Percentiles rank a stretch among this genome's conserved stretches.
Evolutionary conservation across 2,888 invertebrate species (phyloP).

Genomic region (Belgica antarctica): DNA sequence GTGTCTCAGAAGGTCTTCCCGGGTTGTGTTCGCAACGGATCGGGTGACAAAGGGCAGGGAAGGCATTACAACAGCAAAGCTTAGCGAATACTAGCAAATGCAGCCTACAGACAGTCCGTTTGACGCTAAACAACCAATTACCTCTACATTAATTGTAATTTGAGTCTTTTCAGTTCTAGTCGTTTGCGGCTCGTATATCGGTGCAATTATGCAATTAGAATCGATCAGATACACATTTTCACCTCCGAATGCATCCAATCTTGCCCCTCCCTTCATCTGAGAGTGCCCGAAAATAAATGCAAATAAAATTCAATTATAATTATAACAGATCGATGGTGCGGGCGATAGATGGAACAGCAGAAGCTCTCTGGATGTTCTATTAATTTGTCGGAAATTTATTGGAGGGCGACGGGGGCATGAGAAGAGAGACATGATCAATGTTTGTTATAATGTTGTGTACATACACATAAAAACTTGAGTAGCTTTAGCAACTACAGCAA

Average conservation of each 20-base stretch:
- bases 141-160: slow-evolving; percentile 19
- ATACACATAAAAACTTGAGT: background rate
- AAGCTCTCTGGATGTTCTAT: too few relatives aligned
- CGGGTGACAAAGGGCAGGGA: too few relatives aligned
- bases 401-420: background rate
- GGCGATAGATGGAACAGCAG: slow-evolving; percentile 23
- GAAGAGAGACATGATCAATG: background rate
- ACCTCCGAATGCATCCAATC: background rate
- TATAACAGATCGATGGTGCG: slow-evolving; percentile 29
- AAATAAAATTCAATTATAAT: slow-evolving; percentile 34
- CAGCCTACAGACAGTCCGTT: too few relatives aligned
- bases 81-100: too few relatives aligned
- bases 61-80: too few relatives aligned
- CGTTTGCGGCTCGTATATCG: slow-evolving; percentile 5
- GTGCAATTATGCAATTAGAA: slow-evolving; percentile 28
- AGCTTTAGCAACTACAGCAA: background rate
- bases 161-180: slow-evolving; percentile 2
- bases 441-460: slow-evolving; percentile 15
- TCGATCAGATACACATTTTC: slow-evolving; percentile 39
- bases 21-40: too few relatives aligned
- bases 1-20: too few relatives aligned
- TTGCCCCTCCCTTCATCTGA: background rate
- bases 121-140: background rate
- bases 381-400: slow-evolving; percentile 34
- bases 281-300: slow-evolving; percentile 33